Base-by-base conservation (phyloP, 2,888 invertebrate species). In the Pimpla rufipes region DNA sequence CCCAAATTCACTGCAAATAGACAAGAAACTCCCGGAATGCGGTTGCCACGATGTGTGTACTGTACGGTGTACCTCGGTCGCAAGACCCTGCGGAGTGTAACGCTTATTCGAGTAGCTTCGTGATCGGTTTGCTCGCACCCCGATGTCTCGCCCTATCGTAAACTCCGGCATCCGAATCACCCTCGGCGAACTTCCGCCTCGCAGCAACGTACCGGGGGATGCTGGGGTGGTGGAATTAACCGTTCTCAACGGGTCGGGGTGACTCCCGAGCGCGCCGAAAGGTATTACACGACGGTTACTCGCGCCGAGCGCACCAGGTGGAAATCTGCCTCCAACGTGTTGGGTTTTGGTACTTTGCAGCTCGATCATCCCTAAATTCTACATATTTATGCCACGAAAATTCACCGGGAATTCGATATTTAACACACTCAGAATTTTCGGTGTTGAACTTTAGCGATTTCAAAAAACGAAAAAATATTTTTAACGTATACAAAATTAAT, bases 241-340 rank as follows among this genome's bases (percentile, higher is more conserved):
- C 42, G 57, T 71, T 71, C 23, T 71, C 71, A 40, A 42, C 23
- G n/a, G 29, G 23, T 0, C 23, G 42, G 23, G 21, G 40, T 18
- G 52, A 52, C 50, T 52, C 11, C 13, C 18, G 11, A 8, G 71
- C 23, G 57, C 29, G 16, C 16, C 10, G 42, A 57, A 45, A 40
- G 37, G 37, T 40, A 40, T 18, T 7, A 64, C 11, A 4, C 37
- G 40, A 62, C 40, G 37, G 11, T 64, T 64, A 71, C 29, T 57
- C n/a, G 29, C n/a, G 42, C 57, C 57, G 23, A 71, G 29, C 57
- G 29, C 23, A 42, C 70, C 70, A 55, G 70, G 70, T 71, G 16
- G 23, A 71, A 71, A 57, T 23, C 23, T 13, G 23, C 57, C 23
- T 71, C 57, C 29, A 57, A 45, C 42, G 42, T 71, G 57, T 57